A percentile compares a stretch with the other conserved stretches of the same genome.
phyloP scores from a whole-genome alignment of 2,888 invertebrate species.

The Bombylius major region DNA sequence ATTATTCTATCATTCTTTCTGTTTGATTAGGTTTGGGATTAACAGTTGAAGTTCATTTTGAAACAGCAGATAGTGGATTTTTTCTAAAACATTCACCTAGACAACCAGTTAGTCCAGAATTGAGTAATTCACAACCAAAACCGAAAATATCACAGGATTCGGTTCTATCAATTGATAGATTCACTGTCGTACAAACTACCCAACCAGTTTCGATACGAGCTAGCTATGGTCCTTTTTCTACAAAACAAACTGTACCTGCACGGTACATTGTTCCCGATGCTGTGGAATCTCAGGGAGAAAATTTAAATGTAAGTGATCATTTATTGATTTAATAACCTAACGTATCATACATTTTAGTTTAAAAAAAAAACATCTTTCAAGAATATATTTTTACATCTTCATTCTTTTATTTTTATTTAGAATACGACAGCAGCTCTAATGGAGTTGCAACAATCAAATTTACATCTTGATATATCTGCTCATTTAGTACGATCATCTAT shows the following conservation, averaged over 20 bases:
- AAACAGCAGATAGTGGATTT: conserved; percentile 83
- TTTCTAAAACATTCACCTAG: conserved; percentile 72
- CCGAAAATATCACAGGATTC: conserved; percentile 47
- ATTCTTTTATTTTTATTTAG: conserved; percentile 19
- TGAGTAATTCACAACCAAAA: conserved; percentile 26
- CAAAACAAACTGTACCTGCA: conserved; percentile 87
- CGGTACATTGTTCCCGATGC: conserved; percentile 76
- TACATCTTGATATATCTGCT: conserved; percentile 81
- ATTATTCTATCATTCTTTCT: too few species aligned
- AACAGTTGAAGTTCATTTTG: conserved; percentile 75
- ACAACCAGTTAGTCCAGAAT: conserved; percentile 42
- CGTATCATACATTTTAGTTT: background rate
- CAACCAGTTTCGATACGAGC: conserved; percentile 84
- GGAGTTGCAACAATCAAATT: conserved; percentile 53
- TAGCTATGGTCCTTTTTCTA: conserved; percentile 88
- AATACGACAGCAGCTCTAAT: conserved; percentile 45
- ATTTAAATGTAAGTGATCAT: conserved; percentile 17
- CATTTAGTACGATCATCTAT: conserved; percentile 81
- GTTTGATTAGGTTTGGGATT: background rate
- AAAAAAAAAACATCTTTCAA: background rate
- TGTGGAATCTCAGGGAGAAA: conserved; percentile 44
- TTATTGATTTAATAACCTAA: background rate
- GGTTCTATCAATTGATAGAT: conserved; percentile 70
- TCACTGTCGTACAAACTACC: conserved; percentile 83
- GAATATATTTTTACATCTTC: background rate